Conservation (phyloP, 2,888 invertebrate species). For the Chrysopilus asiliformis region DNA sequence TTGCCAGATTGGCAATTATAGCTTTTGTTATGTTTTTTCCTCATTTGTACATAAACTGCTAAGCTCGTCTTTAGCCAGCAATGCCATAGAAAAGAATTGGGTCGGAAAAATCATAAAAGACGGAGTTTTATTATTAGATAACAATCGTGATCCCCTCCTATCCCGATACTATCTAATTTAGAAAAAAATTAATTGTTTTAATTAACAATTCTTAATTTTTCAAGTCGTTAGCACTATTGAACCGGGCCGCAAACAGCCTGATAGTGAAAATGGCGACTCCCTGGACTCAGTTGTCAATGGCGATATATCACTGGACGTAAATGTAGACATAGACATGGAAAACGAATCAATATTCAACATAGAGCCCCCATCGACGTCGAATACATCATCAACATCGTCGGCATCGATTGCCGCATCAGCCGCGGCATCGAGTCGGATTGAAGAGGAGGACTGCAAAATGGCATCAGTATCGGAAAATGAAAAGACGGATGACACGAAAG, state of each 20-base stretch:
- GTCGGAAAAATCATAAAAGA: too few species aligned
- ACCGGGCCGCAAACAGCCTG: conserved; percentile 48
- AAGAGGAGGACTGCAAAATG: conserved; percentile 1
- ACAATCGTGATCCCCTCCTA: too few species aligned
- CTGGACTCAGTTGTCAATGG: conserved; percentile 38
- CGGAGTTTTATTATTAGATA: too few species aligned
- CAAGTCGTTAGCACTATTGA: conserved; percentile 63
- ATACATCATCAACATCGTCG: conserved; percentile 13
- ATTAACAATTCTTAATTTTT: conserved; percentile 1
- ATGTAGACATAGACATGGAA: conserved; percentile 42
- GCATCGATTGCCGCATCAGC: conserved; percentile 4
- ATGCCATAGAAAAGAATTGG: too few species aligned
- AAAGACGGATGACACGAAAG: conserved; percentile 30
- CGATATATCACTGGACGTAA: conserved; percentile 40
- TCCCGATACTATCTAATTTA: too few species aligned
- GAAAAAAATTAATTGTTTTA: too few species aligned
- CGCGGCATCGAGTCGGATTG: too few species aligned
- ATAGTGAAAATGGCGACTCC: conserved; percentile 54
- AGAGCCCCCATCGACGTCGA: conserved; percentile 12
- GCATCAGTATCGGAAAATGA: conserved; percentile 22
- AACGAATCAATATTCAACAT: conserved; percentile 34
- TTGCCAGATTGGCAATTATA: too few species aligned
- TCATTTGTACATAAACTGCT: too few species aligned
- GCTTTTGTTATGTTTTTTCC: too few species aligned
- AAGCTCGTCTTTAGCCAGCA: too few species aligned